phyloP scores from a whole-genome alignment of 2,888 invertebrate genomes.

The Drepana falcataria region DNA sequence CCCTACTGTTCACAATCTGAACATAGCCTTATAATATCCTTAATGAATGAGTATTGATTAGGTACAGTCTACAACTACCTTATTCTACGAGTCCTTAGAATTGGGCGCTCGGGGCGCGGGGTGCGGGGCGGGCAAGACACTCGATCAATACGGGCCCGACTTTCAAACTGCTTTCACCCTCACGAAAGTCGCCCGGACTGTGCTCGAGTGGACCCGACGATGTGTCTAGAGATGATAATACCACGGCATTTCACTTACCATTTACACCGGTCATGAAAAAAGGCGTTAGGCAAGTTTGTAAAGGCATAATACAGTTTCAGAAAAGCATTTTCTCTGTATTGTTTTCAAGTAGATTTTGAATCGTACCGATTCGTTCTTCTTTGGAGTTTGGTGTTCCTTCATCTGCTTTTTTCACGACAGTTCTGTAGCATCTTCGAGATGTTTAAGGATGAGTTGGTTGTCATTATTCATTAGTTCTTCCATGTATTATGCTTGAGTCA shows the following conservation, averaged over 20 bases:
- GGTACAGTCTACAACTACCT: slow-evolving; percentile 17
- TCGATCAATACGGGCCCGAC: slow-evolving; percentile 79
- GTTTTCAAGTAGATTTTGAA: no score
- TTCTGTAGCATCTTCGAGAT: no score
- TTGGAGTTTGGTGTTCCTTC: no score
- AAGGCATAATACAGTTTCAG: no score
- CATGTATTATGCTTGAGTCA: no score
- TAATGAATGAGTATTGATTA: slow-evolving; percentile 5
- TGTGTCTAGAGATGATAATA: slow-evolving; percentile 42
- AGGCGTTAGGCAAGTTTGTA: no score
- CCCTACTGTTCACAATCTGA: not conserved
- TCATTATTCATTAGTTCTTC: no score
- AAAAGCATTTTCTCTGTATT: no score
- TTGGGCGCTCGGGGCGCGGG: slow-evolving; percentile 53
- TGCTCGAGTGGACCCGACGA: slow-evolving; percentile 49
- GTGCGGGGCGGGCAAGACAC: slow-evolving; percentile 61
- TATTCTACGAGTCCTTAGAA: slow-evolving; percentile 50
- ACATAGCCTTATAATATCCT: not conserved
- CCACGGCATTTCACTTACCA: slow-evolving; percentile 7
- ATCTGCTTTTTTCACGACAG: no score
- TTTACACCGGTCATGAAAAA: no score
- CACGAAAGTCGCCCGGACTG: slow-evolving; percentile 76
- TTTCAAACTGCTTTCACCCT: slow-evolving; percentile 80
- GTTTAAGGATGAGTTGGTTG: no score
- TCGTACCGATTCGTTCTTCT: no score